phyloP scores from a whole-genome alignment of 23 tunicate species.

The Aplidium turbinatum region DNA sequence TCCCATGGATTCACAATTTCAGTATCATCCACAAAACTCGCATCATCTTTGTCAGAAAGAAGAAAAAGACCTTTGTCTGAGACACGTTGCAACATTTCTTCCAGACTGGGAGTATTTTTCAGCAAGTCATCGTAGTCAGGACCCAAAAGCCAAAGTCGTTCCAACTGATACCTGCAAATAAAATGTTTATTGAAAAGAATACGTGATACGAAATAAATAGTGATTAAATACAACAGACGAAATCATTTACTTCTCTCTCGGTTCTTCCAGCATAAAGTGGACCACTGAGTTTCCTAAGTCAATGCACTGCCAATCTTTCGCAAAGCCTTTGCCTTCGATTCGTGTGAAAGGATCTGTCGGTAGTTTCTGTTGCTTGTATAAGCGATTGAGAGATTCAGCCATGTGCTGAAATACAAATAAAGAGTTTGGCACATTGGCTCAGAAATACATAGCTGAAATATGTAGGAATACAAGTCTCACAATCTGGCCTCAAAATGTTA shows the following conservation, averaged over 20 bases:
- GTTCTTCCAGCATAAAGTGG: conserved; percentile 76
- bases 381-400: conserved; percentile 55
- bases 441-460: no score
- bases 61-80: conserved; percentile 34
- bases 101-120: conserved; percentile 14
- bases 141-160: conserved; percentile 84
- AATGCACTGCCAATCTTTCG: conserved; percentile 74
- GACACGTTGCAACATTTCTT: conserved; percentile 34
- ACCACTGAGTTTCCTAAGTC: conserved; percentile 81
- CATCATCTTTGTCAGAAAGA: conserved; percentile 41
- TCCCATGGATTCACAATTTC: conserved; percentile 54
- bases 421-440: no score
- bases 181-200: background rate
- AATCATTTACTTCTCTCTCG: conserved; percentile 40
- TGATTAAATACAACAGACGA: background rate
- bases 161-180: conserved; percentile 65
- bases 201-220: background rate
- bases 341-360: conserved; percentile 42
- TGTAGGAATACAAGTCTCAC: no score
- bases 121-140: conserved; percentile 55
- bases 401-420: conserved; percentile 31
- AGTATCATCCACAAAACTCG: conserved; percentile 32
- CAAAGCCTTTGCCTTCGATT: conserved; percentile 69
- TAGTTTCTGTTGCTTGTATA: conserved; percentile 60
- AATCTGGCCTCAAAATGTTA: no score